Evolutionary conservation across 2,113 vertebrate genomes (phyloP), one percentile per base, ranked within the genome.

Genomic region (Amblyopsis rosae): DNA sequence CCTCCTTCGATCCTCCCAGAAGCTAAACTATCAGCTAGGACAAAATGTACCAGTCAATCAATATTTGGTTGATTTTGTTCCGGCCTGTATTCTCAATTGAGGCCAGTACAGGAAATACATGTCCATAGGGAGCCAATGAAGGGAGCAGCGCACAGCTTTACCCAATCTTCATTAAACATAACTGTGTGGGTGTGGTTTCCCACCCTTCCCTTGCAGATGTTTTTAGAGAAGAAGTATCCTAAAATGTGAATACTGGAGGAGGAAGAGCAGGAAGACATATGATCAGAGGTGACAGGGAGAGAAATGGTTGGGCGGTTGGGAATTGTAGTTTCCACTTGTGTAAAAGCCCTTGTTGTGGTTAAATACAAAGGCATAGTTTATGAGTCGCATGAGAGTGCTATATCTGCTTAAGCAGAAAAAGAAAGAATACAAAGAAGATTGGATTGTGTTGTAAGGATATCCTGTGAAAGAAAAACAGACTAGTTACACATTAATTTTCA

Each of bases 371-470:
- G 35, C 9, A 26, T 50, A 33, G 11, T 8, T 46, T 61, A 56
- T 48, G 70, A 83, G 75, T 73, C 81, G 35, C 71, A 65, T 48
- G 80, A 73, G 72, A 79, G 65, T 59, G 69, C 17, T 70, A 63
- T 73, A 84, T 70, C 73, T 76, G 79, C 65, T 76, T 46, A 60
- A 62, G 33, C 12, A 49, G 54, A 73, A 77, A 26, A 26, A 26
- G 3, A 26, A 26, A 26, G 57, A 87, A 76, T 26, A 35, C 13
- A 10, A 62, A 57, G 15, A 73, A 61, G 46, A 35, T 63, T 16
- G 54, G 51, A 65, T 65, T 62, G 62, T 61, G 45, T 63, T 65
- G 35, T 41, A 41, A 41, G 35, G 35, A 41, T 41, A 26, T 26
- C 26, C 1, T 26, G 26, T 26, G 26, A 26, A 26, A 26, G 26